Conservation (phyloP, 2,113 vertebrate genomes). For the Dasypus novemcinctus region DNA sequence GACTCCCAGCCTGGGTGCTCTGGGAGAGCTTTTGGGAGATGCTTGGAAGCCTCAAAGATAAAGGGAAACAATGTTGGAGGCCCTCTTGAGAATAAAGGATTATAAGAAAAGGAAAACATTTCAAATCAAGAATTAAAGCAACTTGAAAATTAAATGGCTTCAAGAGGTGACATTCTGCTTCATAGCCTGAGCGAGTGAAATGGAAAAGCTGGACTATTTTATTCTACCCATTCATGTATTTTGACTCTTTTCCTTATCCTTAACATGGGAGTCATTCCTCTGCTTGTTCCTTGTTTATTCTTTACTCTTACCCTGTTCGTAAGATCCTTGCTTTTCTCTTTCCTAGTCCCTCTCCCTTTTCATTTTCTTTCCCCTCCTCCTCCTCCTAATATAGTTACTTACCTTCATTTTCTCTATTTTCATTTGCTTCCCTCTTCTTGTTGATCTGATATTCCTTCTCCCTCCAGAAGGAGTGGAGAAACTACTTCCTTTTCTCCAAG, state of each 20-base stretch:
- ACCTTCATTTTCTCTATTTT: slow-evolving; percentile 32
- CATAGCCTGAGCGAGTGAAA: neutral
- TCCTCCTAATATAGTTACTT: neutral
- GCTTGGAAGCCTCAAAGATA: neutral
- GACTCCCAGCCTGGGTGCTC: neutral
- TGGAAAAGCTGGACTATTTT: neutral
- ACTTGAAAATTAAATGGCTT: slow-evolving; percentile 7
- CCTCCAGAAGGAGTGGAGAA: slow-evolving; percentile 49
- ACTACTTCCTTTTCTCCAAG: slow-evolving; percentile 43
- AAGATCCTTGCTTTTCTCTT: slow-evolving; percentile 18
- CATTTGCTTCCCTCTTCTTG: neutral
- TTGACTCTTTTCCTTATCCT: neutral
- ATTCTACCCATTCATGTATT: neutral
- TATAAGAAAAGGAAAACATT: slow-evolving; percentile 26
- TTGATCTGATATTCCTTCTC: slow-evolving; percentile 53
- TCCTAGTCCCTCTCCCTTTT: neutral
- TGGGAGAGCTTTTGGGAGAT: neutral
- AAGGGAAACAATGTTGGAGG: neutral
- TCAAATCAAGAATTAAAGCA: slow-evolving; percentile 31
- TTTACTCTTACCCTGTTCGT: neutral
- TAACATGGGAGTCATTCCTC: neutral
- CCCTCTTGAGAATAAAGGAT: slow-evolving; percentile 22
- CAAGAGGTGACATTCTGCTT: slow-evolving; percentile 52
- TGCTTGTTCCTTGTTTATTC: slow-evolving; percentile 40
- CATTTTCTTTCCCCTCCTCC: slow-evolving; percentile 37